phyloP scores from a whole-genome alignment of 2,113 vertebrate species.

The Dasyornis broadbenti region DNA sequence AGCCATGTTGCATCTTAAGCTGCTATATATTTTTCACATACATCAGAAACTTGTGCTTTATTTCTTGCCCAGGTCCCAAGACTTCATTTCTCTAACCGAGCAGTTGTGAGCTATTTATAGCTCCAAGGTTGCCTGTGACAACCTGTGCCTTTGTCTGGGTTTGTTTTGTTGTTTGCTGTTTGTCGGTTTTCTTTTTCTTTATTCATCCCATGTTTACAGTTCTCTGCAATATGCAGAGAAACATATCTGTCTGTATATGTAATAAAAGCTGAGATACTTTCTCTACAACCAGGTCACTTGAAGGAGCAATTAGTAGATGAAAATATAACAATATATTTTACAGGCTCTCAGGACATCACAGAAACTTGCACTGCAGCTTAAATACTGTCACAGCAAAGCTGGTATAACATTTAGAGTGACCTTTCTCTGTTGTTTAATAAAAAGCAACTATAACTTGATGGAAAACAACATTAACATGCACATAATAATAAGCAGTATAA shows the following conservation, averaged over 20 bases:
- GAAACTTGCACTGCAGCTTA: background rate
- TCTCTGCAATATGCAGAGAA: background rate
- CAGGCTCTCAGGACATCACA: background rate
- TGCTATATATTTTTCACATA: background rate
- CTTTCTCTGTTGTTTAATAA: constrained; percentile 10
- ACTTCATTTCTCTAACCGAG: background rate
- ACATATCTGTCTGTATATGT: background rate
- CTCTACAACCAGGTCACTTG: background rate
- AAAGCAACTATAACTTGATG: background rate
- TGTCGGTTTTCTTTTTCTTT: background rate
- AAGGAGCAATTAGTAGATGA: constrained; percentile 12
- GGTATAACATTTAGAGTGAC: constrained; percentile 9
- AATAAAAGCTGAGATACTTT: background rate
- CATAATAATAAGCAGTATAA: constrained; percentile 8
- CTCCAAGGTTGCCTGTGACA: background rate
- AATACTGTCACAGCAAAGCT: background rate
- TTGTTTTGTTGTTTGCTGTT: background rate
- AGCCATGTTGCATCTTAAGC: background rate
- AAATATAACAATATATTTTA: constrained; percentile 22
- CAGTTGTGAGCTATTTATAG: background rate
- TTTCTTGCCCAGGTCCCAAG: background rate
- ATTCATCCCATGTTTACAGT: background rate
- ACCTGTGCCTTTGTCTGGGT: background rate
- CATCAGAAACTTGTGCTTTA: background rate
- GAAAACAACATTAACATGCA: constrained; percentile 24